Evolutionary conservation across 1,140 invertebrate species (phyloP).

Genomic region (Penaeus chinensis): DNA sequence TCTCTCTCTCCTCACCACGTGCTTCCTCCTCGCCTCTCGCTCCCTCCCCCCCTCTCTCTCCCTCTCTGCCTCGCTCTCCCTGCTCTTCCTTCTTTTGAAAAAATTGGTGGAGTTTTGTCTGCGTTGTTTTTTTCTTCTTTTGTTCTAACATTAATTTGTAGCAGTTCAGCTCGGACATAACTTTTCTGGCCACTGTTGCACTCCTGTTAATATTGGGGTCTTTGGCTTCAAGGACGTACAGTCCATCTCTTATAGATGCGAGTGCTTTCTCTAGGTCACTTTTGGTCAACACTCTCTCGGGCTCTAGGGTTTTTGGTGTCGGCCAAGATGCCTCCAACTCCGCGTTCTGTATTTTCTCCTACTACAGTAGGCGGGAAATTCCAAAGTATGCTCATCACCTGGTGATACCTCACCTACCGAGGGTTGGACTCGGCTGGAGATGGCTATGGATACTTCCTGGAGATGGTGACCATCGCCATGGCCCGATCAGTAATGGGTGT

Average conservation of each 20-base stretch:
- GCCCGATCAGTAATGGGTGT: no score
- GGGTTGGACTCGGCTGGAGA: no score
- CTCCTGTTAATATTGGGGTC: constrained; percentile 28
- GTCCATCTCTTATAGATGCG: background rate
- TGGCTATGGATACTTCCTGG: no score
- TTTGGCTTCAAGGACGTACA: constrained; percentile 27
- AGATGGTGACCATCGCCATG: no score
- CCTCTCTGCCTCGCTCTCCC: background rate
- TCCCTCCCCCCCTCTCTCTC: background rate
- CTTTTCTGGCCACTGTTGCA: constrained; percentile 28
- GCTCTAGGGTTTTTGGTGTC: background rate
- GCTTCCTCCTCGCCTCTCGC: background rate
- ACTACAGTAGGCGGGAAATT: no score
- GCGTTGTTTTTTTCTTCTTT: background rate
- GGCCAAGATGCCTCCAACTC: constrained; percentile 12
- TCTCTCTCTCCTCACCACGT: background rate
- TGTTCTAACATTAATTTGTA: background rate
- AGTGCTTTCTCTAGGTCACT: constrained; percentile 7
- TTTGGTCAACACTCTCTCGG: constrained; percentile 23
- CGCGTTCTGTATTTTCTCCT: constrained; percentile 3
- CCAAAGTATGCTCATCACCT: no score
- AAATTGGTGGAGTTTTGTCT: background rate
- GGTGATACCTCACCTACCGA: no score
- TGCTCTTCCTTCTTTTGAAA: background rate
- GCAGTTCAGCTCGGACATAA: background rate